Evolutionary conservation across 2,113 vertebrate species (phyloP).

Genomic region (Indicator maculatus): DNA sequence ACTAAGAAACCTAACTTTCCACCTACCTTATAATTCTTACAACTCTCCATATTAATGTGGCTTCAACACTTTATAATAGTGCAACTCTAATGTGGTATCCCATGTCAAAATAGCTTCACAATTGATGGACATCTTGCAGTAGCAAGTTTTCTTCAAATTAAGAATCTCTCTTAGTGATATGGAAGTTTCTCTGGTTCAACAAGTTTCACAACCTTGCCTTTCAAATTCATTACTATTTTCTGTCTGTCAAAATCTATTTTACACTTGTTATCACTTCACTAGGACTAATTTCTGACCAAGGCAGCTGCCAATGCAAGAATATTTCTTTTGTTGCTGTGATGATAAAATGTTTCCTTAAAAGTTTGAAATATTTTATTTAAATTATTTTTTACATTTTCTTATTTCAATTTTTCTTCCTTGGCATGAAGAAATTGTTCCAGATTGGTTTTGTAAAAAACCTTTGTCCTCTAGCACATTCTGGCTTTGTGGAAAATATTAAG

Average conservation of each 20-base stretch:
- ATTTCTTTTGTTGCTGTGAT: neutral
- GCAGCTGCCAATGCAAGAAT: neutral
- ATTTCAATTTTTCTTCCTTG: neutral
- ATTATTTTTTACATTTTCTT: neutral
- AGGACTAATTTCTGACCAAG: neutral
- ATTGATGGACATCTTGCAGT: neutral
- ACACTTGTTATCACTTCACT: neutral
- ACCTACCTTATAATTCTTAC: neutral
- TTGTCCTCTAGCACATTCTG: neutral
- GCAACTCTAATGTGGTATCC: neutral
- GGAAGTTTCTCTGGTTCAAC: conserved; percentile 22
- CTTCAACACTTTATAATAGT: neutral
- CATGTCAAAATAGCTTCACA: neutral
- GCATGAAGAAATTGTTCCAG: neutral
- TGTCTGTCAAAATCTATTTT: conserved; percentile 24
- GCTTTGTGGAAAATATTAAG: neutral
- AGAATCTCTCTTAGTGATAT: neutral
- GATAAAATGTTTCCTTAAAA: neutral
- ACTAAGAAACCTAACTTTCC: neutral
- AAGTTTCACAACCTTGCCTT: conserved; percentile 27
- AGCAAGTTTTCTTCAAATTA: conserved; percentile 4
- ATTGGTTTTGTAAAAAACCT: neutral
- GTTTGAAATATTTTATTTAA: neutral
- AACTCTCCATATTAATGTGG: neutral
- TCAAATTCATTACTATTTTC: conserved; percentile 10